phyloP scores from a whole-genome alignment of 2,888 invertebrate genomes.

The Minunthozetes semirufus region DNA sequence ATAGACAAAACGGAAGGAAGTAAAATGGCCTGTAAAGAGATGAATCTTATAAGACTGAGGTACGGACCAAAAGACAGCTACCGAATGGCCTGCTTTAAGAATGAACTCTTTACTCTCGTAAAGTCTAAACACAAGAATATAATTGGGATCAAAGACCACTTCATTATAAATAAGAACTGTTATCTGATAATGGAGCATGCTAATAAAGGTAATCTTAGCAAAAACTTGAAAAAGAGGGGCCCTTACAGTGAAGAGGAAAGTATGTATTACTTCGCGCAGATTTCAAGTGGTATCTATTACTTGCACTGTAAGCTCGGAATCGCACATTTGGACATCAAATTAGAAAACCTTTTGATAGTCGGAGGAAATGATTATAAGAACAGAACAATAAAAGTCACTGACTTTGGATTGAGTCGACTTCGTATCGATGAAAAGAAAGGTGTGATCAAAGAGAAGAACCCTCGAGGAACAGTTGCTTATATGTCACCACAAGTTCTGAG shows the following conservation, averaged over 20 bases:
- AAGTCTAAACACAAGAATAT: neutral
- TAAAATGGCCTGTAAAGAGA: neutral
- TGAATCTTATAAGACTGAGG: neutral
- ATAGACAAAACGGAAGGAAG: neutral
- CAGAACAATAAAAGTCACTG: neutral
- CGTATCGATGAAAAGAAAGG: neutral
- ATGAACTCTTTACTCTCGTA: neutral
- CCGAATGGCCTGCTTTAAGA: neutral
- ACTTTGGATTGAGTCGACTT: conserved; percentile 3
- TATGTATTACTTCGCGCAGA: neutral
- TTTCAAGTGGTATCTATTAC: neutral
- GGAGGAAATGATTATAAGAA: neutral
- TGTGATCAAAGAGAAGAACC: neutral
- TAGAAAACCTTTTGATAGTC: neutral
- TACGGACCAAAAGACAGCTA: neutral
- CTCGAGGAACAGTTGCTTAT: neutral
- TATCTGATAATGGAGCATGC: neutral
- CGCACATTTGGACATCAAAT: conserved; percentile 10
- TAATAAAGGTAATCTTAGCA: neutral
- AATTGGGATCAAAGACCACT: neutral
- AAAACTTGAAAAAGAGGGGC: neutral
- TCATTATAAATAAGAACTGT: neutral
- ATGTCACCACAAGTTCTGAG: neutral
- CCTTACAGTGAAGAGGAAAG: neutral
- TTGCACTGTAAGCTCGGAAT: neutral